Evolutionary conservation across 2,113 vertebrate genomes (phyloP).

Genomic region (Rhynchopsitta pachyrhyncha): DNA sequence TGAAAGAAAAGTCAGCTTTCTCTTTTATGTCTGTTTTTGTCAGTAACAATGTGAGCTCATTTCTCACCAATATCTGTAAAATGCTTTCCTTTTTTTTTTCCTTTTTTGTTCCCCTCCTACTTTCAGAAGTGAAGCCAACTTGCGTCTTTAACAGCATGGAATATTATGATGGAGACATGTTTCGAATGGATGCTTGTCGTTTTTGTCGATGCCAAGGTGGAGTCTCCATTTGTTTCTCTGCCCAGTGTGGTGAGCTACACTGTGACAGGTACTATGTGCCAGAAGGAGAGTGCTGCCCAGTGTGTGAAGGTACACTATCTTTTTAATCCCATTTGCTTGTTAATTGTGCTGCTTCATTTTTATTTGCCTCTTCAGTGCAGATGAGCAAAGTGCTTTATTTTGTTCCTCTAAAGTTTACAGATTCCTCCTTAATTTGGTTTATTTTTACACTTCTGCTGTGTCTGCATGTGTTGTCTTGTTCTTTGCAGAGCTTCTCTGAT

Average conservation of each 20-base stretch:
- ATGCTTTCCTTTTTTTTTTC: neutral
- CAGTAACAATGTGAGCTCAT: neutral
- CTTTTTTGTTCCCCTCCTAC: neutral
- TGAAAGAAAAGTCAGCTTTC: neutral
- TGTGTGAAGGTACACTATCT: slow-evolving; percentile 83
- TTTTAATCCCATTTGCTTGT: neutral
- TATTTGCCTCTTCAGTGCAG: neutral
- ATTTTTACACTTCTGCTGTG: neutral
- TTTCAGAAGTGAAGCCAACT: slow-evolving; percentile 85
- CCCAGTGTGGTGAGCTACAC: slow-evolving; percentile 86
- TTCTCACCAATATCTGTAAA: neutral
- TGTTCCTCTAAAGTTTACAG: neutral
- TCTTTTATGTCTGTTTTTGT: neutral
- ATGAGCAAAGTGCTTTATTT: neutral
- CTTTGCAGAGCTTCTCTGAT: neutral
- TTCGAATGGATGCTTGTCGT: slow-evolving; percentile 87
- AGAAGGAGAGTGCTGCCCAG: slow-evolving; percentile 88
- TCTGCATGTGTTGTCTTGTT: neutral
- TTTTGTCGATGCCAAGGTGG: slow-evolving; percentile 90
- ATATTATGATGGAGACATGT: slow-evolving; percentile 86
- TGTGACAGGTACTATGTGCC: slow-evolving; percentile 88
- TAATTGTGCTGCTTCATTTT: neutral
- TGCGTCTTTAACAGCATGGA: slow-evolving; percentile 86
- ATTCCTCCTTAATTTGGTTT: neutral
- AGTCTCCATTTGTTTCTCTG: slow-evolving; percentile 87